Conservation (phyloP, 37 sponge, comb jelly and placozoan species). For the Tethya wilhelma region DNA sequence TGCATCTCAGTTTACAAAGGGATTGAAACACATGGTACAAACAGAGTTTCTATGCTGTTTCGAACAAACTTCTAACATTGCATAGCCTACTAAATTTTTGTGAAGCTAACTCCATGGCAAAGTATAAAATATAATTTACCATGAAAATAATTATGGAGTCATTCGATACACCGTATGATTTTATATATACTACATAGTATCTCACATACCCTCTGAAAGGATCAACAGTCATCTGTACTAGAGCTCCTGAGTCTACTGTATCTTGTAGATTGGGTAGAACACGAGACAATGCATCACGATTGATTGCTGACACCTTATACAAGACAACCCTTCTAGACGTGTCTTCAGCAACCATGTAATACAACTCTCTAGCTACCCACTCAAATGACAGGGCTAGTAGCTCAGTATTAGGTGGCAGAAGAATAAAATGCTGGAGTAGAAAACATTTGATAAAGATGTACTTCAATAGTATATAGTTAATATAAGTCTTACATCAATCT, state of each 20-base stretch:
- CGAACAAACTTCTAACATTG: too few species aligned
- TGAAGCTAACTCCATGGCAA: too few species aligned
- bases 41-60: too few species aligned
- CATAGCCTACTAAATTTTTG: too few species aligned
- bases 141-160: too few species aligned
- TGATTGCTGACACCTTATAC: background rate
- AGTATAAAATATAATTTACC: too few species aligned
- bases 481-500: background rate
- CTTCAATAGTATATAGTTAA: background rate
- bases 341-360: background rate
- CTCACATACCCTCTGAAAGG: conserved; percentile 42
- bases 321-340: background rate
- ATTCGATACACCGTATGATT: too few species aligned
- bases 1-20: too few species aligned
- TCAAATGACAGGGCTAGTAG: conserved; percentile 38
- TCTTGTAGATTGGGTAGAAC: conserved; percentile 10
- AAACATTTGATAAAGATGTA: background rate
- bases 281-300: background rate
- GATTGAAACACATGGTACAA: too few species aligned
- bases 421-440: conserved; percentile 6
- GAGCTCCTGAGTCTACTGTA: background rate
- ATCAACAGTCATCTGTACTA: conserved; percentile 20
- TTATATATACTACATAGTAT: too few species aligned
- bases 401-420: background rate
- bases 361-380: conserved; percentile 35